Conservation (phyloP, 2,797 vertebrate genomes). For the Harpagifer antarcticus region DNA sequence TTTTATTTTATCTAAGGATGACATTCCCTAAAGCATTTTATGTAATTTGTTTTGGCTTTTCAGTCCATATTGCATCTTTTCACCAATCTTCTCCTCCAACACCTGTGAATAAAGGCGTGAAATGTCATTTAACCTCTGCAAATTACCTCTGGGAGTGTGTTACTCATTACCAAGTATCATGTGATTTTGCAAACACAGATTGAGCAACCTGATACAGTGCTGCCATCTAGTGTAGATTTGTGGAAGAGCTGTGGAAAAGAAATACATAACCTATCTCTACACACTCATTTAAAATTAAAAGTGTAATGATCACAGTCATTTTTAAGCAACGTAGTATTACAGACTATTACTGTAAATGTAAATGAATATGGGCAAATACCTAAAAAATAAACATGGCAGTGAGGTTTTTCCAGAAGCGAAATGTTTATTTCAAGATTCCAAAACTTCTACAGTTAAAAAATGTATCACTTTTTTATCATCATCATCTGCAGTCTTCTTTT, state of each 20-base stretch:
- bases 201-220: slow-evolving; percentile 33
- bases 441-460: slow-evolving; percentile 62
- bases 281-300: not conserved
- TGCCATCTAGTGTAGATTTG: slow-evolving; percentile 67
- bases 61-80: not conserved
- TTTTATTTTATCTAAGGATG: not conserved
- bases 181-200: not conserved
- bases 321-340: not conserved
- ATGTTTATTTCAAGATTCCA: slow-evolving; percentile 79
- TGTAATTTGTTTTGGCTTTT: slow-evolving; percentile 4
- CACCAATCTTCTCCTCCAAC: slow-evolving; percentile 26
- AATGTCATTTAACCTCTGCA: slow-evolving; percentile 55
- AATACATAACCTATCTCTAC: not conserved
- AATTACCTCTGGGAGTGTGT: slow-evolving; percentile 28
- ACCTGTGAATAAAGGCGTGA: slow-evolving; percentile 41
- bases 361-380: not conserved
- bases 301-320: not conserved
- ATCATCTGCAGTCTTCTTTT: slow-evolving; percentile 15
- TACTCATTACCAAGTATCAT: not conserved
- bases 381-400: not conserved
- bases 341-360: not conserved
- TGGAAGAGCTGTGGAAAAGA: too few relatives aligned
- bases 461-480: slow-evolving; percentile 18
- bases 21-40: not conserved
- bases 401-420: slow-evolving; percentile 53